Percentiles rank a stretch among this genome's conserved stretches.
Conservation (phyloP, 2,113 vertebrate genomes). For the Scopus umbretta region DNA sequence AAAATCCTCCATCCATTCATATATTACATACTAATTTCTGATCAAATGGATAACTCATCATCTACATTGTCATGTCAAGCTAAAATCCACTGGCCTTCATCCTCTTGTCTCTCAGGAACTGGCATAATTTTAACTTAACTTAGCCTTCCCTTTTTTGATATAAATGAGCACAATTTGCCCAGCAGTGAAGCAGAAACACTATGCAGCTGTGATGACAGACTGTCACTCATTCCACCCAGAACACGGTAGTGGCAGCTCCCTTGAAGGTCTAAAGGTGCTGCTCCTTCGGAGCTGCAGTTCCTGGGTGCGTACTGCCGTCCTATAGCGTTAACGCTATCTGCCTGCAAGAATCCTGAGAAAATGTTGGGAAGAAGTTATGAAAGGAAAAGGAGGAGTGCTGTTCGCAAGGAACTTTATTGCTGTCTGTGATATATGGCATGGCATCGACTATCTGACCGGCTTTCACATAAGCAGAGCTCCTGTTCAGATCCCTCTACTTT, state of each 20-base stretch:
- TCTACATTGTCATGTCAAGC: not conserved
- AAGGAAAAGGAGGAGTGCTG: not conserved
- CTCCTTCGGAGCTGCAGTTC: not conserved
- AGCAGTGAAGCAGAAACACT: not conserved
- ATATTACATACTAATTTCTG: not conserved
- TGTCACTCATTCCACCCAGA: not conserved
- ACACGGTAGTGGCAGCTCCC: fast-evolving
- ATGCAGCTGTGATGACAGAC: not conserved
- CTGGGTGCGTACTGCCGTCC: not conserved
- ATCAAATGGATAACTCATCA: not conserved
- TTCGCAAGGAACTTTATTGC: not conserved
- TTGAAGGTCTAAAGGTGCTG: fast-evolving
- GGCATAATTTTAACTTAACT: not conserved
- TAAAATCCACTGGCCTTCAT: not conserved
- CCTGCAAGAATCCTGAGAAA: not conserved
- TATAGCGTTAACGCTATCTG: not conserved
- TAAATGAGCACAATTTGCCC: not conserved
- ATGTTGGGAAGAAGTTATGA: not conserved
- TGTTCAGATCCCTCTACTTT: not conserved
- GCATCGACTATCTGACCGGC: not conserved
- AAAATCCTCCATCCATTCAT: not conserved
- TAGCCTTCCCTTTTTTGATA: not conserved
- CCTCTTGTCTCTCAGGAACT: not conserved
- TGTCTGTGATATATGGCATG: not conserved
- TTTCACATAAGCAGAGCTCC: not conserved